Percentiles rank a stretch among this genome's conserved stretches.
Conservation (phyloP, 2,888 invertebrate species). For the Reticulitermes lucifugus region DNA sequence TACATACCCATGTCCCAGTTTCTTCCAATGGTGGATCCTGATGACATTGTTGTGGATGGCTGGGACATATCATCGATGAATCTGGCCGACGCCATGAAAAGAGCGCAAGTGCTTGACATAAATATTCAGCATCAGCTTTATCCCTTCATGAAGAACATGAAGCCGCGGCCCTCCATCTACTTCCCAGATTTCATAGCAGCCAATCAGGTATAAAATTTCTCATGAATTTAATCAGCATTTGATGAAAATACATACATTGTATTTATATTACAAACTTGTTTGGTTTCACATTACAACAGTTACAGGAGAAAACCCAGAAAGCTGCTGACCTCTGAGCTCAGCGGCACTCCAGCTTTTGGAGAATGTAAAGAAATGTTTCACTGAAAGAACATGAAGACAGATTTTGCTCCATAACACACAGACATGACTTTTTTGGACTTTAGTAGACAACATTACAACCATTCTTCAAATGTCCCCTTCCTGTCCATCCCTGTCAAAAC, state of each 20-base stretch:
- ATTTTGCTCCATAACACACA: no score
- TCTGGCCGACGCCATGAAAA: constrained; percentile 86
- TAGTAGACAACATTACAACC: no score
- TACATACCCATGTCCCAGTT: constrained; percentile 84
- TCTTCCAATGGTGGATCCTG: constrained; percentile 90
- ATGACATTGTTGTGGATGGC: constrained; percentile 89
- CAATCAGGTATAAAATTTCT: constrained; percentile 76
- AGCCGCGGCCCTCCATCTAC: constrained; percentile 89
- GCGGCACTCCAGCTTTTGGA: no score
- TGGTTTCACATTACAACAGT: no score
- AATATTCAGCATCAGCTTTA: constrained; percentile 83
- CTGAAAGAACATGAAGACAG: no score
- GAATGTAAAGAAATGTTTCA: no score
- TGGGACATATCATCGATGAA: constrained; percentile 91
- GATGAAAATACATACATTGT: no score
- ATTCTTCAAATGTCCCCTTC: background rate
- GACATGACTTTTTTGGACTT: no score
- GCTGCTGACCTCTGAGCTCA: no score
- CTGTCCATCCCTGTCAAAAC: background rate
- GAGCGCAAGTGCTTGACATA: constrained; percentile 88
- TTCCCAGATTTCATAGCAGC: constrained; percentile 95
- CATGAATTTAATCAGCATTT: no score
- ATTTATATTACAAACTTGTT: no score
- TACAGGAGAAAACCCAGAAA: no score
- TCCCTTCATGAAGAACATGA: constrained; percentile 76